Conservation (phyloP, 2,797 vertebrate species). For the Pelobates cultripes region DNA sequence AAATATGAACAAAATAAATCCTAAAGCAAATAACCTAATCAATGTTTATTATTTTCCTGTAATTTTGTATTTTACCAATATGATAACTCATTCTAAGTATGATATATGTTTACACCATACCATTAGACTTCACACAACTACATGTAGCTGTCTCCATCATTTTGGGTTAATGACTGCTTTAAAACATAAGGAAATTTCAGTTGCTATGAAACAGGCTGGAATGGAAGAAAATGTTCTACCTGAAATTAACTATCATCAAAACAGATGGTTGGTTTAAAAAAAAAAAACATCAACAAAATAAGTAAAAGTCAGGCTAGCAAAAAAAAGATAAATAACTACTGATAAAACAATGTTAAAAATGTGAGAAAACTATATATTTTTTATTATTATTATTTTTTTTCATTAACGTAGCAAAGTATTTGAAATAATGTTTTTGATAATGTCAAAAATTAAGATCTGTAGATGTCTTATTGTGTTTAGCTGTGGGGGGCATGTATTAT, state of each 20-base stretch:
- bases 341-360: too few relatives aligned
- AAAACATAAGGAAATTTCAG: conserved; percentile 39
- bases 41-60: conserved; percentile 32
- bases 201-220: conserved; percentile 46
- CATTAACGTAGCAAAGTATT: too few relatives aligned
- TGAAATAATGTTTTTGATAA: too few relatives aligned
- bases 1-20: not conserved
- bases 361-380: not conserved
- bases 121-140: conserved; percentile 30
- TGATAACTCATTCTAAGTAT: conserved; percentile 11
- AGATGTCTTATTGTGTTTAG: too few relatives aligned
- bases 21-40: conserved; percentile 27
- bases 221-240: conserved; percentile 19
- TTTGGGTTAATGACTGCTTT: conserved; percentile 36
- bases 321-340: not conserved
- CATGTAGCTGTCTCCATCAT: conserved; percentile 21
- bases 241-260: conserved; percentile 41
- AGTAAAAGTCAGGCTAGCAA: conserved; percentile 4
- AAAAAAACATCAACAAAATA: conserved; percentile 10
- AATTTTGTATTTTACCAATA: conserved; percentile 26
- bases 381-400: too few relatives aligned
- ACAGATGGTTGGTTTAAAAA: conserved; percentile 44
- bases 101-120: conserved; percentile 27
- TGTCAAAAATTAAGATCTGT: too few relatives aligned
- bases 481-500: too few relatives aligned